Conservation (phyloP, 2,797 vertebrate genomes). For the Pyrocephalus nanus region DNA sequence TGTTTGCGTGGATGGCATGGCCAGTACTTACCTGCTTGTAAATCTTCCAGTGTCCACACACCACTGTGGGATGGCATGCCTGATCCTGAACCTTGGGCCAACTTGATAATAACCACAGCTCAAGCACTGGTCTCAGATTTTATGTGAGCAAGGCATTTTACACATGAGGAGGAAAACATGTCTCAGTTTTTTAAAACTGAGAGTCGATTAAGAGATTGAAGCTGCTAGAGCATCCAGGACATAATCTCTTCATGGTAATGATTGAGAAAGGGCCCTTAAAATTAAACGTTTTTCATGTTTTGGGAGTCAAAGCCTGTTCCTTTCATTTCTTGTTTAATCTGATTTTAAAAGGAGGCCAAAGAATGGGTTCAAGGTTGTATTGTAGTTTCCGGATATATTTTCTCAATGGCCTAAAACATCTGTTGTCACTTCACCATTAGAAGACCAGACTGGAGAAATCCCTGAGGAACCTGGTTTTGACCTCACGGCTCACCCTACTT, state of each 20-base stretch:
- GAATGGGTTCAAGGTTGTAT: background rate
- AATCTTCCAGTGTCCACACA: background rate
- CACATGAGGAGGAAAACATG: accelerated
- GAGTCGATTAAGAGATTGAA: background rate
- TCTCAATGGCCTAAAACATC: background rate
- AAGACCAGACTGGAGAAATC: background rate
- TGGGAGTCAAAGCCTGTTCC: background rate
- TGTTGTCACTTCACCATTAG: background rate
- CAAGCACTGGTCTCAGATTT: background rate
- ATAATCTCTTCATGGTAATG: background rate
- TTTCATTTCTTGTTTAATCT: background rate
- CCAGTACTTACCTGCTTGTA: background rate
- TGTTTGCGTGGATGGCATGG: background rate
- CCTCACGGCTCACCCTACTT: background rate
- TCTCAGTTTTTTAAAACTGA: background rate
- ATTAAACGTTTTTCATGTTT: background rate
- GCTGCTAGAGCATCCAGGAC: background rate
- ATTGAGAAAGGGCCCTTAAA: background rate
- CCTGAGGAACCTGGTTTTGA: background rate
- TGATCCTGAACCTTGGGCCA: background rate
- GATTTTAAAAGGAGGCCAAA: background rate
- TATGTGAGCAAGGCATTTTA: background rate
- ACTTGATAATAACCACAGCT: background rate
- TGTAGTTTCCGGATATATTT: background rate
- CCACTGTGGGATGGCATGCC: background rate